Conservation (phyloP, 2,888 invertebrate genomes). For the Spodoptera picta region DNA sequence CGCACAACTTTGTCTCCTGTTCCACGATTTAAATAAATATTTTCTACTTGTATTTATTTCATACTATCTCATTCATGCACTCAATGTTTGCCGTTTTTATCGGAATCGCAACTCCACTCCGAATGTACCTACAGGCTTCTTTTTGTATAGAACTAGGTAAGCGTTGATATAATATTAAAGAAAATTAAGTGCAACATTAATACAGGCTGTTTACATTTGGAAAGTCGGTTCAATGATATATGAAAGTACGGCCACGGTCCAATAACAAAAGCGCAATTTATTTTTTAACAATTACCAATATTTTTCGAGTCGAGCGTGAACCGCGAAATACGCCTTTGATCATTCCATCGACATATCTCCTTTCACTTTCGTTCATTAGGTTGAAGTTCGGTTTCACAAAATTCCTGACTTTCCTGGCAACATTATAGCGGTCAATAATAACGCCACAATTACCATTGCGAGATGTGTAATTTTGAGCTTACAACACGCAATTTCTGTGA, state of each 20-base stretch:
- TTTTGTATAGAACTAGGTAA: conserved; percentile 14
- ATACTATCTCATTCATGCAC: conserved; percentile 45
- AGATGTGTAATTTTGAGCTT: conserved; percentile 61
- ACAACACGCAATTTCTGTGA: conserved; percentile 69
- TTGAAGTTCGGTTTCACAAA: conserved; percentile 45
- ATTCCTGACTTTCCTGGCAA: conserved; percentile 36
- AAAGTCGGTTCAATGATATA: background rate
- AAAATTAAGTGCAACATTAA: conserved; percentile 14
- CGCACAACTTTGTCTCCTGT: background rate
- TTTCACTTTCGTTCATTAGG: conserved; percentile 28
- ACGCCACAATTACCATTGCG: conserved; percentile 58
- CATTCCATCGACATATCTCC: conserved; percentile 17
- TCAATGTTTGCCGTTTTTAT: conserved; percentile 37
- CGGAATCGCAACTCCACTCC: conserved; percentile 26
- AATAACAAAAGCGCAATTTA: background rate
- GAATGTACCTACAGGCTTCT: conserved; percentile 22
- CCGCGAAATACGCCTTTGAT: conserved; percentile 5
- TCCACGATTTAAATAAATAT: conserved; percentile 35
- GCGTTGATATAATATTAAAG: conserved; percentile 20
- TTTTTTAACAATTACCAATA: background rate
- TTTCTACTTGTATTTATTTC: conserved; percentile 37
- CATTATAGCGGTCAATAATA: conserved; percentile 55
- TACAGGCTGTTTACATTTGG: conserved; percentile 14
- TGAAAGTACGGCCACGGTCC: background rate
- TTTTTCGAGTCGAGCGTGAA: conserved; percentile 2